A percentile compares a stretch with the other conserved stretches of the same genome.
These are phyloP conservation scores for Labeo calbasu DNA, from an alignment of 2,797 vertebrate species.

Conservation along the genomic window DNA sequence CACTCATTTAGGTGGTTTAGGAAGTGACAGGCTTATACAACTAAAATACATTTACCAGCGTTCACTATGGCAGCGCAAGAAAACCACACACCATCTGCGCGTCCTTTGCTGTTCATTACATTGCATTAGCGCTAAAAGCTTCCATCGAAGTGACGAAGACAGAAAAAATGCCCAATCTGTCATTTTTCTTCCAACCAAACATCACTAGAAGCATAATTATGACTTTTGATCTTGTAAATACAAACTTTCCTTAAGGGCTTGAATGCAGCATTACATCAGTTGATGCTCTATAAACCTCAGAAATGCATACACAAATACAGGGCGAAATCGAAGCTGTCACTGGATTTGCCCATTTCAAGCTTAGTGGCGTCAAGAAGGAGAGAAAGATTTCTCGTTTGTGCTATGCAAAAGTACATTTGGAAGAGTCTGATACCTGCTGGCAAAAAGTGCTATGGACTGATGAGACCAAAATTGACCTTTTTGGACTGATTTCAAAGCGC, in stretches of 20 bases:
- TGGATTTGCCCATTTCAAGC: not conserved
- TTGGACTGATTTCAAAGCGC: no score
- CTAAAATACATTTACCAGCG: not conserved
- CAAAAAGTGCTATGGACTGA: no score
- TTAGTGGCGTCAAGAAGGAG: not conserved
- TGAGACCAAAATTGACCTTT: no score
- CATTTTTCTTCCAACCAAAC: not conserved
- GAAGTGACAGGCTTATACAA: constrained; percentile 2
- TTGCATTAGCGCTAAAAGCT: constrained; percentile 3
- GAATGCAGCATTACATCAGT: not conserved
- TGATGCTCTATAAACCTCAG: not conserved
- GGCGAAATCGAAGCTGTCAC: not conserved
- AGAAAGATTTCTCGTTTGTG: no score
- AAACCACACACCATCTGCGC: not conserved
- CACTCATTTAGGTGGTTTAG: not conserved
- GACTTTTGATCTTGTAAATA: not conserved
- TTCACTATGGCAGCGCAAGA: not conserved
- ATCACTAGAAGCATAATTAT: not conserved
- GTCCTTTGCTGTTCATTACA: constrained; percentile 11
- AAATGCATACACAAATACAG: not conserved
- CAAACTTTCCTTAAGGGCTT: not conserved
- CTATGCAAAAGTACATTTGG: no score
- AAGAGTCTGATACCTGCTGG: no score
- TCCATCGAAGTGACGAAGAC: not conserved
- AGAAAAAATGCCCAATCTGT: not conserved